phyloP scores from a whole-genome alignment of 2,797 vertebrate genomes.

The Lithobates pipiens region DNA sequence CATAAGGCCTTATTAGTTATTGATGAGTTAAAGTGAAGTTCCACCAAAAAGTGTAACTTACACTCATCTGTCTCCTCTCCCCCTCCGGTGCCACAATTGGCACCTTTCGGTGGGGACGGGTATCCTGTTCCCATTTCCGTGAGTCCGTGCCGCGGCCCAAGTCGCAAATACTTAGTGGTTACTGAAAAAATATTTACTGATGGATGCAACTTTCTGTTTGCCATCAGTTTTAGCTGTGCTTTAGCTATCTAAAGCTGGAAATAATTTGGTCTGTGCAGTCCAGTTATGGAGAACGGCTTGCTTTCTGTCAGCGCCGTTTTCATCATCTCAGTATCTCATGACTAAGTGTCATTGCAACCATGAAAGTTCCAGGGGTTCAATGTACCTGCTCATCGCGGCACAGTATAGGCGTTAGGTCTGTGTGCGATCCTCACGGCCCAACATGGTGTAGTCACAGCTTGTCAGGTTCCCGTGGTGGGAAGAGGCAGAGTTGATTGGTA shows the following conservation, averaged over 20 bases:
- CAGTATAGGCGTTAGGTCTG: slow-evolving; percentile 56
- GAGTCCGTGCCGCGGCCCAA: too few relatives aligned
- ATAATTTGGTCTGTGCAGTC: background rate
- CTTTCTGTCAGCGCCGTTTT: background rate
- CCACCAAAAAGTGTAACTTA: too few relatives aligned
- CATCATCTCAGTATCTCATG: background rate
- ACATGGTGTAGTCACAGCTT: slow-evolving; percentile 54
- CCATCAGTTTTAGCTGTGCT: background rate
- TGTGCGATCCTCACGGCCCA: slow-evolving; percentile 49
- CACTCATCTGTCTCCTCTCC: too few relatives aligned
- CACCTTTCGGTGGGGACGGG: too few relatives aligned
- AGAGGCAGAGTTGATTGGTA: slow-evolving; percentile 24
- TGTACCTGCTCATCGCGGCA: slow-evolving; percentile 60
- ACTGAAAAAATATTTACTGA: background rate
- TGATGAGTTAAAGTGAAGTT: too few relatives aligned
- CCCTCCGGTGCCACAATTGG: too few relatives aligned
- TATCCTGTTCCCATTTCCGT: too few relatives aligned
- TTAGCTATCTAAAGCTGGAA: background rate
- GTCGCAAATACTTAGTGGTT: too few relatives aligned
- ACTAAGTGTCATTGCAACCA: background rate
- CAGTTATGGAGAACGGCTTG: background rate
- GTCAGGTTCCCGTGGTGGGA: slow-evolving; percentile 55
- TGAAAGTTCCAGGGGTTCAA: background rate
- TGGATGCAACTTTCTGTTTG: background rate
- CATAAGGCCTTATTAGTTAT: too few relatives aligned